These are phyloP conservation scores for Chironomus riparius DNA, from an alignment of 2,888 invertebrate genomes.

Conservation along the genomic window DNA sequence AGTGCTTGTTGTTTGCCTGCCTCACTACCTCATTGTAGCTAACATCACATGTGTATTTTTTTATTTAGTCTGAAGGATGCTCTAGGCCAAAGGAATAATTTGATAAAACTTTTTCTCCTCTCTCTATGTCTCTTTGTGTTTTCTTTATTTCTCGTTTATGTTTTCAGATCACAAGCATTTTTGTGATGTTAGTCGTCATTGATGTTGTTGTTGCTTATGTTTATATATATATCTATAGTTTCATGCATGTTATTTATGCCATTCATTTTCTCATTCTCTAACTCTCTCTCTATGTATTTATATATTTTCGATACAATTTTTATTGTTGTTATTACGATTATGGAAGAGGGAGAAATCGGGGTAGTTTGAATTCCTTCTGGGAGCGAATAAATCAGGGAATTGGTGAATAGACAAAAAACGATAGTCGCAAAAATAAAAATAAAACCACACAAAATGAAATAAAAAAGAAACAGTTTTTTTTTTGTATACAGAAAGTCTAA, in stretches of 20 bases:
- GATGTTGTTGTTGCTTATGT: too few relatives aligned
- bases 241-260: too few relatives aligned
- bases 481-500: neutral
- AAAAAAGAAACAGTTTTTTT: constrained; percentile 1
- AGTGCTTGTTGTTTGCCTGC: neutral
- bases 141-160: neutral
- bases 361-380: neutral
- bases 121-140: neutral
- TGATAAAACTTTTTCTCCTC: constrained; percentile 13
- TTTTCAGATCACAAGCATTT: neutral
- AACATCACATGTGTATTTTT: neutral
- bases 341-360: neutral
- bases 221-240: too few relatives aligned
- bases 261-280: too few relatives aligned
- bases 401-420: constrained; percentile 6
- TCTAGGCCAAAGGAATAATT: constrained; percentile 20
- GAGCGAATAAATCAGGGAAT: constrained; percentile 23
- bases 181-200: too few relatives aligned
- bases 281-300: too few relatives aligned
- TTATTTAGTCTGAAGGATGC: constrained; percentile 9
- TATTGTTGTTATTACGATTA: neutral
- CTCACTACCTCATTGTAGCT: neutral
- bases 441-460: constrained; percentile 21
- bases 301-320: neutral
- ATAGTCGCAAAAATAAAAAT: neutral